Evolutionary conservation across 1,140 invertebrate genomes (phyloP), one percentile per base, ranked within the genome.

Genomic region (Trichonephila inaurata): DNA sequence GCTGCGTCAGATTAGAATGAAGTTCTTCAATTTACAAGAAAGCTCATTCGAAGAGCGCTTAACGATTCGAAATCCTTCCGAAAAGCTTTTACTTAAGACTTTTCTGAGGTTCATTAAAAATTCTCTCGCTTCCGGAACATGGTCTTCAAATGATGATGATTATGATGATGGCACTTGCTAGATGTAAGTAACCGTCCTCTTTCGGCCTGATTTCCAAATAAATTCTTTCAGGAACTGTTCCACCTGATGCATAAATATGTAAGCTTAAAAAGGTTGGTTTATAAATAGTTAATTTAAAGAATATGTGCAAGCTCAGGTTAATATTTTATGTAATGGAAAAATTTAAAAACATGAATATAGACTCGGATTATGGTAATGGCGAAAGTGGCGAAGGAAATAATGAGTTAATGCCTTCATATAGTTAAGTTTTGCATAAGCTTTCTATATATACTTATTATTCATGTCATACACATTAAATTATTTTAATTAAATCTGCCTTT

Each of bases 11-110:
- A 14, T 61, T 82, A 44, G 60, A 91, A 91, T 91, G 66, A 91
- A 82, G 89, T 61, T 44, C 86, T 90, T 77, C 89, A 90, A 81
- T 81, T 90, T 89, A 88, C 18, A 61, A 58, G 44, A 62, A 89
- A n/a, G 89, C 89, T 91, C 72, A 82, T 91, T 91, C 72, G 28
- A 82, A 81, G 44, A 91, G 89, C 58, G 72, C 72, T 91, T 91
- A 91, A 91, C 72, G 72, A 82, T 33, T 60, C 60, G 8, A 60
- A 40, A 61, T 33, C 51, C 19, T 19, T 72, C 58, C 14, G 58
- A 91, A 90, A 24, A 91, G 24, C 40, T 33, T 82, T 82, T 91
- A 44, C 88, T 89, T 89, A 77, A 89, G 89, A 66, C 24, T 77
- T 24, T 51, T 19, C 58, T 28, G 24, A 40, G 18, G 51, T 69